Evolutionary conservation across 1,140 invertebrate species (phyloP).

Genomic region (Chrysopa pallens): DNA sequence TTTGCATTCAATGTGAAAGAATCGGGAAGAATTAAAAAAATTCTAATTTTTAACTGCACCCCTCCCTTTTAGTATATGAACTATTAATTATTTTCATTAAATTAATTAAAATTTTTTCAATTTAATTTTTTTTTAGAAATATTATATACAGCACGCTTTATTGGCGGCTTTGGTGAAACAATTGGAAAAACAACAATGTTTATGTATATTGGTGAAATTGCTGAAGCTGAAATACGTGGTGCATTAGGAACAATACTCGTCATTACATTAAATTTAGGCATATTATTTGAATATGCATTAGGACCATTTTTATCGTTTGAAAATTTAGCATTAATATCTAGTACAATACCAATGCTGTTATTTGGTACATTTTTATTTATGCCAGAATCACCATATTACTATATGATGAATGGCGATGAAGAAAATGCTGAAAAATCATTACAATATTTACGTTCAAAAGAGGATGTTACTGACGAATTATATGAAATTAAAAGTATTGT

Average conservation of each 20-base stretch:
- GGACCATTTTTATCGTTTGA: background rate
- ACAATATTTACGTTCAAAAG: background rate
- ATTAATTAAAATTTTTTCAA: too few species aligned
- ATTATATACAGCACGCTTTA: background rate
- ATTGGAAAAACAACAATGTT: background rate
- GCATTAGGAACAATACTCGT: background rate
- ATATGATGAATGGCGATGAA: constrained; percentile 38
- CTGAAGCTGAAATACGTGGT: background rate
- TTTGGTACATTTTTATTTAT: constrained; percentile 37
- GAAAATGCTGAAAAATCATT: constrained; percentile 31
- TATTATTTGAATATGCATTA: background rate
- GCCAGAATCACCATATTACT: constrained; percentile 51
- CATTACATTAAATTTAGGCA: background rate
- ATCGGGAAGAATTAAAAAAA: too few species aligned
- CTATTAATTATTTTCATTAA: too few species aligned
- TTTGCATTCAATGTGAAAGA: too few species aligned
- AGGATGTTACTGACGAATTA: background rate
- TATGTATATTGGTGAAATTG: background rate
- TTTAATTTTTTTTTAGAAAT: background rate
- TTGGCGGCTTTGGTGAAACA: background rate
- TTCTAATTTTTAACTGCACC: too few species aligned
- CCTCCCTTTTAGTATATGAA: too few species aligned
- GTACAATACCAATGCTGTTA: constrained; percentile 26
- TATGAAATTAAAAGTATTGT: background rate
- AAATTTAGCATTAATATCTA: background rate